These are phyloP conservation scores for Aphrophora alni DNA, from an alignment of 2,888 invertebrate genomes.

Conservation along the genomic window DNA sequence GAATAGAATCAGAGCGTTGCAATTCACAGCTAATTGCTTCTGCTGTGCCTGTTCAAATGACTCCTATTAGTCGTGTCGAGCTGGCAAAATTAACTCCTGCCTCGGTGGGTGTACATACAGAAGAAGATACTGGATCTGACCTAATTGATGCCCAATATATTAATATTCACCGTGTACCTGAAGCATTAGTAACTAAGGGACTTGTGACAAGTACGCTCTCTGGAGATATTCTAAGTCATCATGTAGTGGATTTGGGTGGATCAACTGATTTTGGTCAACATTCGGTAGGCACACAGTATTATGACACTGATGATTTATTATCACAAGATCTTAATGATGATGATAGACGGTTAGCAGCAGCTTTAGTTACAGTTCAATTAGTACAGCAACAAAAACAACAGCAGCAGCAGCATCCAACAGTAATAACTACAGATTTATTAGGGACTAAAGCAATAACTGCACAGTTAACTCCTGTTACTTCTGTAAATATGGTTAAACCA, in stretches of 20 bases:
- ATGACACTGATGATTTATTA: slow-evolving; percentile 52
- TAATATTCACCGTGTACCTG: slow-evolving; percentile 56
- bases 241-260: slow-evolving; percentile 47
- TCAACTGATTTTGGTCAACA: slow-evolving; percentile 53
- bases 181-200: slow-evolving; percentile 47
- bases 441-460: slow-evolving; percentile 42
- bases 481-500: slow-evolving; percentile 50
- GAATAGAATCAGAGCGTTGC: background rate
- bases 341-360: slow-evolving; percentile 66
- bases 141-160: slow-evolving; percentile 36
- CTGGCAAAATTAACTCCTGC: slow-evolving; percentile 35
- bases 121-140: slow-evolving; percentile 23
- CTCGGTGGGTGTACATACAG: slow-evolving; percentile 29
- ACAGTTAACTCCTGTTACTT: slow-evolving; percentile 38
- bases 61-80: slow-evolving; percentile 15
- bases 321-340: slow-evolving; percentile 62
- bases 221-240: slow-evolving; percentile 49
- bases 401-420: slow-evolving; percentile 37
- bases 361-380: slow-evolving; percentile 67
- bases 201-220: slow-evolving; percentile 45
- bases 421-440: slow-evolving; percentile 46
- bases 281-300: slow-evolving; percentile 45
- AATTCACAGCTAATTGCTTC: slow-evolving; percentile 3
- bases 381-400: slow-evolving; percentile 67
- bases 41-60: slow-evolving; percentile 34